Base-by-base conservation (phyloP, 1,140 invertebrate genomes). In the Heliothis subflexa region DNA sequence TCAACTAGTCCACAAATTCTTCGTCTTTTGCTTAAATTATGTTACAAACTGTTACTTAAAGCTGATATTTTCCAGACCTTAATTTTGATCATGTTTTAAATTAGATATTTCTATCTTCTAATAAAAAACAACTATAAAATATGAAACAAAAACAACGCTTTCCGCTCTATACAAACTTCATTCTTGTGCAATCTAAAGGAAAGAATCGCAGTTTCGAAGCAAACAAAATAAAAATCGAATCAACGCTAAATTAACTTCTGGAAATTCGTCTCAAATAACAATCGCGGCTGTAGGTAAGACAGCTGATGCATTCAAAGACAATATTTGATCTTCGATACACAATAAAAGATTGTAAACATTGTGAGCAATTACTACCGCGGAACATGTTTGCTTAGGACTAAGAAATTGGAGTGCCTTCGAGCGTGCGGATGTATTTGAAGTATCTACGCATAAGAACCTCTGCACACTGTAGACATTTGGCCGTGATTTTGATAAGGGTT, bases 311-410 rank as follows among this genome's bases (percentile, higher is more conserved):
- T 91, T 83, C 86, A 91, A 89, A 89, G 90, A 90, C 86, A 94
- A 94, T 93, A 93, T 94, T 94, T 92, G 87, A 87, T 86, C 87
- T 86, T 86, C 89, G 87, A 93, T 93, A 93, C 89, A 92, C 92
- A 93, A 94, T 94, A 94, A 94, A 94, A 94, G 89, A 88, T 83
- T 86, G 92, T 92, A 93, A 93, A 94, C 86, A 93, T 86, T 83
- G 85, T 89, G 85, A 91, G 93, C 91, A 94, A 94, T 94, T 94
- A 94, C 91, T 91, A 88, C 87, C 71, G 86, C 86, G 89, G 90
- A 91, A 93, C 93, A 93, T 94, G 91, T 94, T 94, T 94, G 86
- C 86, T 93, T 94, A 94, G 93, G 93, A 94, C 91, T 85, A 89
- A 93, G 91, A 87, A 89, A 93, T 92, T 93, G 91, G 91, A 94